These are phyloP conservation scores for Camptogramma bilineatum DNA, from an alignment of 2,888 invertebrate genomes.

Conservation along the genomic window DNA sequence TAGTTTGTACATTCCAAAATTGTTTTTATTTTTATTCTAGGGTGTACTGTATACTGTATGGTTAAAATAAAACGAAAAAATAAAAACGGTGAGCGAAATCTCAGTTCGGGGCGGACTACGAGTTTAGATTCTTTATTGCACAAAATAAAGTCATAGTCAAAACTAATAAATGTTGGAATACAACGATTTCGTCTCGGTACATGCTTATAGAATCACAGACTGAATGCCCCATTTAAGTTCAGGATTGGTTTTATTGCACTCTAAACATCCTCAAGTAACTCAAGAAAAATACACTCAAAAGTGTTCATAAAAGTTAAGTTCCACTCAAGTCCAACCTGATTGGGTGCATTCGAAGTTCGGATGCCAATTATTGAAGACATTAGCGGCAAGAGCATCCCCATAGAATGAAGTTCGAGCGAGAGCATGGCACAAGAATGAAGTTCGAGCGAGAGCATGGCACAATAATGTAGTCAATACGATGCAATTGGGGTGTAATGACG, in stretches of 20 bases:
- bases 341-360: conserved; percentile 66
- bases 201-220: not conserved
- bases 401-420: conserved; percentile 64
- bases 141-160: no score
- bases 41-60: no score
- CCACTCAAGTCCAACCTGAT: conserved; percentile 50
- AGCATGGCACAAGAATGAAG: conserved; percentile 58
- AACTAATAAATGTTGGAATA: no score
- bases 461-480: conserved; percentile 53
- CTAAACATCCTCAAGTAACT: not conserved
- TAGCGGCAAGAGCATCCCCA: conserved; percentile 64
- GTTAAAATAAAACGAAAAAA: no score
- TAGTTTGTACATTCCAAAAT: no score
- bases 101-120: no score
- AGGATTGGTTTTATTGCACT: not conserved
- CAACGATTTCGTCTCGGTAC: no score
- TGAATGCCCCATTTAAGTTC: not conserved
- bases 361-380: conserved; percentile 74
- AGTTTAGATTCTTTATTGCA: no score
- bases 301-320: conserved; percentile 27
- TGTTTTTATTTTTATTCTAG: no score
- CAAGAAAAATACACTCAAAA: not conserved
- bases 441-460: conserved; percentile 56
- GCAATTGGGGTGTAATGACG: conserved; percentile 40
- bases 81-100: no score